Percentiles rank a stretch among this genome's conserved stretches.
Conservation (phyloP, 2,113 vertebrate genomes). For the Eleginops maclovinus region DNA sequence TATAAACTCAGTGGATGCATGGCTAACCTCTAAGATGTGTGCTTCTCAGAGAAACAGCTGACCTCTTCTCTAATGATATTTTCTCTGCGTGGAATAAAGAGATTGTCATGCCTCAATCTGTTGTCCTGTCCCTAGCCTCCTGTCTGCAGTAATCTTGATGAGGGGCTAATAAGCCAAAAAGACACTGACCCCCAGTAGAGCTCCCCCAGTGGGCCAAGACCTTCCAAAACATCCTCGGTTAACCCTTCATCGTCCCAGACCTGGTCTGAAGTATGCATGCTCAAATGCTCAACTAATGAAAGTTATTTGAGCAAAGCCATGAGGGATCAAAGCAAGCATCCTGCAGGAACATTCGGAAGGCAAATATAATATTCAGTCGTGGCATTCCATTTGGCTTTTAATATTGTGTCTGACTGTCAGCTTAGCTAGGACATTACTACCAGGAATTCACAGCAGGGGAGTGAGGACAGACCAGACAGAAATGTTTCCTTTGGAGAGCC, state of each 20-base stretch:
- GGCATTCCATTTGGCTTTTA: constrained; percentile 57
- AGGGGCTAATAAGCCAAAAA: constrained; percentile 64
- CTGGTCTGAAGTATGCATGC: constrained; percentile 47
- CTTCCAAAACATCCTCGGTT: constrained; percentile 52
- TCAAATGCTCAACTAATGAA: constrained; percentile 77
- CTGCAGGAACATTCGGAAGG: constrained; percentile 55
- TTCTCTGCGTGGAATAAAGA: constrained; percentile 45
- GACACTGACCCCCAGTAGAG: constrained; percentile 28
- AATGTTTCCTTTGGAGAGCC: constrained; percentile 8
- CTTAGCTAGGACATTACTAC: constrained; percentile 62
- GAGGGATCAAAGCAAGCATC: constrained; percentile 63
- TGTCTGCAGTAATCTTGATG: constrained; percentile 64
- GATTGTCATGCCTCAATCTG: constrained; percentile 49
- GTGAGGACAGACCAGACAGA: constrained; percentile 35
- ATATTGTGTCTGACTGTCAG: constrained; percentile 68
- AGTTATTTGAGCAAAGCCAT: constrained; percentile 57
- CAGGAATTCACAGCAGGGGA: constrained; percentile 62
- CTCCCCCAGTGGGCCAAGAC: constrained; percentile 39
- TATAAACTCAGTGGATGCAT: background rate
- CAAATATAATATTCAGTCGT: constrained; percentile 50
- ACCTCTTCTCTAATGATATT: constrained; percentile 54
- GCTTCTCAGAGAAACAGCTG: constrained; percentile 10
- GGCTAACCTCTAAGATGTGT: constrained; percentile 10
- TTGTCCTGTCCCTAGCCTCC: constrained; percentile 34
- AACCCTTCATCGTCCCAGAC: constrained; percentile 54